Base-by-base conservation (phyloP, 2,888 invertebrate species). In the Aradus depressus region DNA sequence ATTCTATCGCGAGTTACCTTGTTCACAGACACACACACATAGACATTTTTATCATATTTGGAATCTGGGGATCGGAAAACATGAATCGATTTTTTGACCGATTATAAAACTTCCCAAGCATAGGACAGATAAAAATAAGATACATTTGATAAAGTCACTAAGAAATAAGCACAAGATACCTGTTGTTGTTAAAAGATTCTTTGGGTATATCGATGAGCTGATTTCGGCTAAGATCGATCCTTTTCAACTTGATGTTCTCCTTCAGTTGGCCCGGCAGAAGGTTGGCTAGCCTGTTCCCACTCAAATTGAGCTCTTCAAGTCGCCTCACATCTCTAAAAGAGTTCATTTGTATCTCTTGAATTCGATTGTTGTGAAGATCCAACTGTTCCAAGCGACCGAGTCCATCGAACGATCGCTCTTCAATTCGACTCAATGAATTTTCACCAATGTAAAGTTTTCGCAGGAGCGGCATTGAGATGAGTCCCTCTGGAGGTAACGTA, bases 151-250 rank as follows among this genome's bases (percentile, higher is more conserved):
- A n/a, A n/a, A n/a, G n/a, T n/a, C n/a, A n/a, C n/a, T n/a, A n/a
- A n/a, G n/a, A n/a, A n/a, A n/a, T n/a, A n/a, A n/a, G n/a, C n/a
- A n/a, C n/a, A n/a, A n/a, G 60, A 57, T 58, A 71, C 71, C 69
- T 67, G 16, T 68, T 70, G 50, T 61, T 66, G 22, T 76, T 75
- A 37, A 86, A 75, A 16, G 77, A 73, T 1, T 72, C 74, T 1
- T 79, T 76, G 1, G 75, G 75, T 54, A 87, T 75, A 61, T 76
- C 80, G 34, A 79, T 77, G 37, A 89, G 66, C 64, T 77, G 77
- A 65, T 89, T 89, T 60, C 77, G 75, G 58, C 86, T 86, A 19
- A 89, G 69, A 65, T 88, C 85, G 32, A 88, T 63, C 44, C 73
- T 72, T 52, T 78, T 78, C 44, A 87, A 65, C 32, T 74, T 74